Base-by-base conservation (phyloP, 2,888 invertebrate genomes). In the Neocrepidodera transversa region DNA sequence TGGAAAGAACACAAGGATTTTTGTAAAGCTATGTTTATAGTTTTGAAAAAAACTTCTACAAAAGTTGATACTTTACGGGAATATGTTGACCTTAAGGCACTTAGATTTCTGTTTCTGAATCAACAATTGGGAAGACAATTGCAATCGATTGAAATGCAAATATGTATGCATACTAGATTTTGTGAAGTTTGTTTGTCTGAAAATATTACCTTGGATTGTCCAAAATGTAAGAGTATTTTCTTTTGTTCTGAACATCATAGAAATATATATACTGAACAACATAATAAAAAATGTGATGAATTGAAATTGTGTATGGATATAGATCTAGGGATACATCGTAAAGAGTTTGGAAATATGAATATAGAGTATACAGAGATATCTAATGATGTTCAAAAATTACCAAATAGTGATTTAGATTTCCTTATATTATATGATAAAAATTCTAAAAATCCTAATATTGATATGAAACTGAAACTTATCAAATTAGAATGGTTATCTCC, bases 1-100 rank as follows among this genome's bases (percentile, higher is more conserved):
- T 93, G 92, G 92, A 87, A 86, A 74, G 82, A 81, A 65, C 93
- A 93, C 75, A 91, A 87, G 81, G 79, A 79, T 68, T 81, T 83
- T 69, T 89, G 88, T 76, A 63, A 60, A 45, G 51, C 64, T 38
- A 56, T 68, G 5, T 62, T 68, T 16, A 60, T 65, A 64, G 48
- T 43, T 13, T 53, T 60, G 20, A 20, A 53, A 16, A 36, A 17
- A 30, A 32, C 62, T 16, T 17, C 47, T 43, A 17, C 11, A 6
- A 35, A 42, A 7, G 38, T 65, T 45, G 36, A 35, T 32, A 61
- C 50, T 42, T 67, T 56, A 48, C 53, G 42, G 8, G 61, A 67
- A 32, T 52, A 59, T 26, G 47, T 50, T 17, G 55, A 36, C 7
- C 40, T 47, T 6, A 63, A 64, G 18, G 38, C 60, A 40, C 38